Evolutionary conservation across 2,888 invertebrate genomes (phyloP), one percentile per base, ranked within the genome.

Genomic region (Eulithis prunata): DNA sequence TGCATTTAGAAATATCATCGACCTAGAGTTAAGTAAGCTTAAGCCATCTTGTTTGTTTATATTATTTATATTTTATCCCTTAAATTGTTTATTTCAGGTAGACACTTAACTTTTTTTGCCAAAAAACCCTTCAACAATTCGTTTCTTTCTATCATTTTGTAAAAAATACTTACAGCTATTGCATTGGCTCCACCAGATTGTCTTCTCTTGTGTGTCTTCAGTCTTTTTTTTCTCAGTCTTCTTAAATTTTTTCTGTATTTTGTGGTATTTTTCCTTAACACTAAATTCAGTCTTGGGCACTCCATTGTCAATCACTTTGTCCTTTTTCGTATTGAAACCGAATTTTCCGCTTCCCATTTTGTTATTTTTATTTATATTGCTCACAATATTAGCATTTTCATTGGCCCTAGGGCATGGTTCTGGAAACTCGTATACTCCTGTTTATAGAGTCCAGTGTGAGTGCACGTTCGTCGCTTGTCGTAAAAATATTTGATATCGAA

Each of bases 111-210:
- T 46, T 1, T 7, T 7, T 32, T 13, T 13, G 2, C 12, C 4
- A 45, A 45, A 12, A n/a, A 45, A 12, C 3, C 45, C n/a, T 4
- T 3, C 8, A 8, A 46, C 47, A 1, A 49, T 49, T 21, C 21
- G 11, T 49, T 11, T 4, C 3, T 49, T 21, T 14, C 2, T 11
- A 10, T 41, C 21, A 21, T 21, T 49, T n/a, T 21, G 8, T 8
- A 28, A 32, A 21, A 45, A 56, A 53, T 81, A 91, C 93, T 93
- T 83, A 93, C 93, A 82, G 76, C 90, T 88, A 78, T 83, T 90
- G 81, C 92, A 91, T 77, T 93, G 91, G 69, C 92, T 91, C 93
- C 93, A 93, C 93, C 93, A 93, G 73, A 93, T 92, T 41, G 86
- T 89, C 81, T 93, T 93, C 78, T 93, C 91, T 66, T 84, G 88